Evolutionary conservation across 2,888 invertebrate genomes (phyloP).

Genomic region (Cantharis nigra): DNA sequence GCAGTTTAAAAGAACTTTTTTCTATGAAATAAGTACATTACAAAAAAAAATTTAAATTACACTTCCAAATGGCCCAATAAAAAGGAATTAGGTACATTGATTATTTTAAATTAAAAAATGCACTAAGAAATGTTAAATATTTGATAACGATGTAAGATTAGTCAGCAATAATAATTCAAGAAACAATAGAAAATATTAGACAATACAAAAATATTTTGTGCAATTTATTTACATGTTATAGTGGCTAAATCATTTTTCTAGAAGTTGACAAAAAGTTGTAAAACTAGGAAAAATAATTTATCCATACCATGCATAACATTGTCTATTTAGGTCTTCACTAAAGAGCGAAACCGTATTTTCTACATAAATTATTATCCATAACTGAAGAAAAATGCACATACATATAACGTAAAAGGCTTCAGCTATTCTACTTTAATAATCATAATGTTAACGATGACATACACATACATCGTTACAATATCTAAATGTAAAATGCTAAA

Average conservation of each 20-base stretch:
- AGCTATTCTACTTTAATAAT: not conserved
- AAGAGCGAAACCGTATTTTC: not conserved
- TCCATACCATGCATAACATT: not conserved
- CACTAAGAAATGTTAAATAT: not conserved
- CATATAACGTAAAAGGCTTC: not conserved
- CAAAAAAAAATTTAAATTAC: not conserved
- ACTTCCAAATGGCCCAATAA: not conserved
- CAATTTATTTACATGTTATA: not conserved
- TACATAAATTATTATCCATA: not conserved
- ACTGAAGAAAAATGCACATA: not conserved
- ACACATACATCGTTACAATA: not conserved
- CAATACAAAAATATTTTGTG: not conserved
- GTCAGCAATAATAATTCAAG: not conserved
- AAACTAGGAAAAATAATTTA: not conserved
- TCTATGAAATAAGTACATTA: not conserved
- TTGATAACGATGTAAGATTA: not conserved
- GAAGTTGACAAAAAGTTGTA: not conserved
- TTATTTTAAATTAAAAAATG: not conserved
- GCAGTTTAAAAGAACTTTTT: not conserved
- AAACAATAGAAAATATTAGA: not conserved
- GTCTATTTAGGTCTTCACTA: not conserved
- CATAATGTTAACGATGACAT: not conserved
- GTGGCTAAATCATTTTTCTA: not conserved
- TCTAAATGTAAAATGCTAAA: slow-evolving; percentile 1
- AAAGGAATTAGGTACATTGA: not conserved